Percentiles rank a stretch among this genome's conserved stretches.
phyloP scores from a whole-genome alignment of 2,797 vertebrate genomes.

The Anisognathus igniventris region DNA sequence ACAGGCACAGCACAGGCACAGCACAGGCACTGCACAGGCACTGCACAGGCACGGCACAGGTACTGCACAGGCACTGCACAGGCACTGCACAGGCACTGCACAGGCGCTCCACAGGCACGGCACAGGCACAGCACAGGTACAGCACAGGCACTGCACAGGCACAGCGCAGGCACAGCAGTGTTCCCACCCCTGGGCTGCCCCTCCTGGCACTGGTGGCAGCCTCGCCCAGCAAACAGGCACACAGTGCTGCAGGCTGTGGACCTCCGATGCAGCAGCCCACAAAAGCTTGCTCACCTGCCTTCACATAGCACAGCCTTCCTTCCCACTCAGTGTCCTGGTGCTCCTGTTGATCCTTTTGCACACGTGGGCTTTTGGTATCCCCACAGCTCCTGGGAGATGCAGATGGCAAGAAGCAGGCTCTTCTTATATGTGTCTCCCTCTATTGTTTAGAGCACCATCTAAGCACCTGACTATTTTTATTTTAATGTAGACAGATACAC shows the following conservation, averaged over 20 bases:
- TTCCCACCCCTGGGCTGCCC: background rate
- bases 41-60: no score
- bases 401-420: background rate
- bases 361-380: fast-evolving
- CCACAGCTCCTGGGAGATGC: background rate
- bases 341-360: background rate
- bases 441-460: background rate
- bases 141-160: no score
- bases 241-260: background rate
- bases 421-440: background rate
- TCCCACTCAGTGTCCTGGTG: background rate
- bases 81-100: background rate
- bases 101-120: background rate
- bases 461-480: background rate
- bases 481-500: background rate
- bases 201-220: background rate
- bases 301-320: fast-evolving
- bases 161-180: background rate
- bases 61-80: no score
- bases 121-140: no score
- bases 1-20: no score
- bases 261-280: fast-evolving
- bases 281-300: fast-evolving
- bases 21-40: no score
- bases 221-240: fast-evolving